Base-by-base conservation (phyloP, 2,113 vertebrate species). In the Pelecanoides urinatrix region DNA sequence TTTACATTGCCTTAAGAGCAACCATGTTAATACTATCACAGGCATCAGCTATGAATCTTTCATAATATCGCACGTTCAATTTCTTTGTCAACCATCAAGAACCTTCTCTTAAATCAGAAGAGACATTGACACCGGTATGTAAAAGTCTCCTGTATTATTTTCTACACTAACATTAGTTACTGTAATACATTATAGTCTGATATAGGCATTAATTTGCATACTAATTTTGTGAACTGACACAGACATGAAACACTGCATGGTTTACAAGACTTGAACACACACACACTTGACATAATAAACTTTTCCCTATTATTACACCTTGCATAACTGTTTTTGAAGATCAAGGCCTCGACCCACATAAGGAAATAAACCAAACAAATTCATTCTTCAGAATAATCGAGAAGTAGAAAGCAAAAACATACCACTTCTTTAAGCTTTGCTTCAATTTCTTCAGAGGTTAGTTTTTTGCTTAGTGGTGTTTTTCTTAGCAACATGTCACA, bases 351-450 rank as follows among this genome's bases (percentile, higher is more conserved):
- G 0, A 86, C 11, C 15, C 42, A 71, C 19, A 22, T 34, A 86
- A 61, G 62, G 59, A 95, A 94, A 95, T 49, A 86, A 90, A 80
- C 45, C 52, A 94, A 88, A 88, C 52, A 94, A 88, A 88, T 72
- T 87, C 7, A 92, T 78, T 89, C 29, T 61, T 85, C 76, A 50
- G 71, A 72, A 88, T 65, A 93, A 79, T 23, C 3, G 1, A 80
- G 34, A 95, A 96, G 63, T 26, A 90, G 50, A 96, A 90, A 88
- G 66, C 20, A 94, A 73, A 67, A 73, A 96, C 98, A 21, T 98
- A 99, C 99, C 98, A 99, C 99, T 99, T 99, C 99, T 96, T 99
- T 99, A 86, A 99, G 98, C 89, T 99, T 99, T 96, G 99, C 99
- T 97, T 99, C 99, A 32, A 99, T 99, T 98, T 99, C 99, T 97